Evolutionary conservation across 2,888 invertebrate species (phyloP).

Genomic region (Andrena fulva): DNA sequence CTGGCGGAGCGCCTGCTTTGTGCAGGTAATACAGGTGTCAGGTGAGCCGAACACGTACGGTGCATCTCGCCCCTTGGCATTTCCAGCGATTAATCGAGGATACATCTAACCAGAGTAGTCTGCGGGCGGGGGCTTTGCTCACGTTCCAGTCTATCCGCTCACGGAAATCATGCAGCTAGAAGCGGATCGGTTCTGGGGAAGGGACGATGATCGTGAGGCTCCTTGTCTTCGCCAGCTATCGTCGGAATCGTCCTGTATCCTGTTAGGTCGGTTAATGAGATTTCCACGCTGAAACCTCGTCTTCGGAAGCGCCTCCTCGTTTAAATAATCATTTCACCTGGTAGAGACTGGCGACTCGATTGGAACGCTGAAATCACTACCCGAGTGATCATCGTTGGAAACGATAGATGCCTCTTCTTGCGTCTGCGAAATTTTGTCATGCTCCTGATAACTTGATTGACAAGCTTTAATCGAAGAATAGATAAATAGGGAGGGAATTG

Average conservation of each 20-base stretch:
- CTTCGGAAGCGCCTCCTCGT: background rate
- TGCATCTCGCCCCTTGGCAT: conserved; percentile 63
- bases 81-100: conserved; percentile 69
- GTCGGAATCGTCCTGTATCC: conserved; percentile 48
- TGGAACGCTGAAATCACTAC: background rate
- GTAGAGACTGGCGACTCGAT: background rate
- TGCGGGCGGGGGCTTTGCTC: conserved; percentile 52
- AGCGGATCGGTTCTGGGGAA: conserved; percentile 47
- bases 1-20: conserved; percentile 61
- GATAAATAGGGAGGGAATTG: background rate
- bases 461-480: background rate
- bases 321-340: conserved; percentile 23
- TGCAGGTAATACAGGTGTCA: conserved; percentile 69
- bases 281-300: conserved; percentile 43
- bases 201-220: conserved; percentile 30
- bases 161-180: conserved; percentile 48
- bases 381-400: too few relatives aligned
- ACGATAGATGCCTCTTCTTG: background rate
- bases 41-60: conserved; percentile 56
- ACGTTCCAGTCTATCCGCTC: conserved; percentile 51
- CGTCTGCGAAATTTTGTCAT: background rate
- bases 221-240: conserved; percentile 34
- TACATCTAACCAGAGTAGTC: conserved; percentile 39
- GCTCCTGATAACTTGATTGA: too few relatives aligned
- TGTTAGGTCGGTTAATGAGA: conserved; percentile 57